Base-by-base conservation (phyloP, 2,113 vertebrate species). In the Ramphastos sulfuratus region DNA sequence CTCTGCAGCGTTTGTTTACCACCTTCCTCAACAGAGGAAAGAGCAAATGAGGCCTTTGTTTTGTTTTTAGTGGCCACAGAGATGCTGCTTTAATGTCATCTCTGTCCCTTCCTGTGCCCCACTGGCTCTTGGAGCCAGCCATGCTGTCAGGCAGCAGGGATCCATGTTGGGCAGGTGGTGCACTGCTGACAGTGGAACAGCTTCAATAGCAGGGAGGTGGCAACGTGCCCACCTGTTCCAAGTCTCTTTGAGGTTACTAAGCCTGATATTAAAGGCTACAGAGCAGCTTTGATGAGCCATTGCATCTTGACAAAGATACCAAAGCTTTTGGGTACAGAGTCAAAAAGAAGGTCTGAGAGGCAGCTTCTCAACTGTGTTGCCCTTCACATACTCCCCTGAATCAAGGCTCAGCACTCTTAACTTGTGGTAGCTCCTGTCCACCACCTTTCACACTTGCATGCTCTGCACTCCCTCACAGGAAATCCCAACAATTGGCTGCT, bases 1-100 rank as follows among this genome's bases (percentile, higher is more conserved):
- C 63, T 79, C 88, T 46, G 76, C 78, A 52, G 86, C 35, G 55
- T 85, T 96, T 95, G 52, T 95, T 94, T 92, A 64, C 54, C 82
- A 81, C 69, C 65, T 71, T 73, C 39, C 33, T 85, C 64, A 85
- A 5, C 27, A 93, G 35, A 78, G 44, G 61, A 85, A 75, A 17
- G 31, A 63, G 60, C 60, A 92, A 81, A 74, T 19, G n/a, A 24
- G 31, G 17, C 35, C 24, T 63, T n/a, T 39, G 64, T 42, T 86
- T 23, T 67, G 63, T 63, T 60, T 89, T 24, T 30, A n/a, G 75
- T 82, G 85, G 70, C 60, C 85, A 24, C 69, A 80, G 82, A 85
- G 73, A 80, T 72, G 48, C 44, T 82, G 74, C 88, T 94, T 92
- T 90, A 90, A 85, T 85, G 80, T 61, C 75, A 84, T 46, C 7